Base-by-base conservation (phyloP, 1,140 invertebrate species). In the Hermatobates lingyangjiaoensis region DNA sequence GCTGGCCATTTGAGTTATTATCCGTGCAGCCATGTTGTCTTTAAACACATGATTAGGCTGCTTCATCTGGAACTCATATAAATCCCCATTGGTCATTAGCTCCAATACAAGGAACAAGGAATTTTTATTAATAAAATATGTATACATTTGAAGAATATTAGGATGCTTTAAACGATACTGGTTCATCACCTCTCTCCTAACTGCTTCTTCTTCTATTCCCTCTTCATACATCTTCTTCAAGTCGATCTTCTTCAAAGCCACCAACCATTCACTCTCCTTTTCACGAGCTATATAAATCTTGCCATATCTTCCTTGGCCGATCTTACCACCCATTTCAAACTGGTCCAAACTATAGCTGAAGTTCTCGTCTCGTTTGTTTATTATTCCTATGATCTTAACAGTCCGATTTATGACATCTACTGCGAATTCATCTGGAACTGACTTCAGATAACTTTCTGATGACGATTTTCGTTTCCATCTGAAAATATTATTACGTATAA, bases 81-180 rank as follows among this genome's bases (percentile, higher is more conserved):
- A 68, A 69, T 98, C 93, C 34, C 93, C 93, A 56, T 76, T 72
- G 0, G 82, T 80, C 14, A 91, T 91, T 71, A 84, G 94, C 66
- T 97, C 93, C 40, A 98, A 64, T 1, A 94, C 84, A 12, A 97
- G 67, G 66, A 90, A 97, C 39, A 98, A 87, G 51, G 84, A 74
- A 30, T 75, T 79, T 3, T 82, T 78, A 66, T 97, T 90, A 64
- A 90, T 80, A 63, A 97, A 98, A 71, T 87, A 96, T 7, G 86
- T 88, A 54, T 84, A 75, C 56, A 98, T 64, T 20, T 84, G 75
- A 27, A 97, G 66, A 61, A 97, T 89, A 63, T 97, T 80, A n/a
- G 87, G 87, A 70, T 97, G 93, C 55, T 76, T 77, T 39, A 97
- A 73, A 67, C 88, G 48, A 28, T 30, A 21, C 12, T 21, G 30